A percentile compares a stretch with the other conserved stretches of the same genome.
Conservation (phyloP, 2,113 vertebrate species). For the Chloropsis hardwickii region DNA sequence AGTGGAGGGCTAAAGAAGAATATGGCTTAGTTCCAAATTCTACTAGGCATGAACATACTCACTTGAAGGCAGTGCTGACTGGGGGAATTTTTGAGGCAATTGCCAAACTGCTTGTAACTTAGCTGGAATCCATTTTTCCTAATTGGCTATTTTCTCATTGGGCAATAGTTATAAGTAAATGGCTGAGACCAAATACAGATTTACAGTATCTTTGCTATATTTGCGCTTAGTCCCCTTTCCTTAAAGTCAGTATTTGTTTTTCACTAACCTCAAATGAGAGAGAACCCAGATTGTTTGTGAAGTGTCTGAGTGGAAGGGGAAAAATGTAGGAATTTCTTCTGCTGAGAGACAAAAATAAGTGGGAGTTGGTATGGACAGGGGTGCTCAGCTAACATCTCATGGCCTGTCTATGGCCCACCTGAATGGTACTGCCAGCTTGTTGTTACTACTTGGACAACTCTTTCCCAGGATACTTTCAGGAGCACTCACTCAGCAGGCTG, state of each 20-base stretch:
- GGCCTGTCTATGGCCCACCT: not conserved
- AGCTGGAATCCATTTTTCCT: not conserved
- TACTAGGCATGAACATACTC: not conserved
- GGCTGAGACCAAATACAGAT: not conserved
- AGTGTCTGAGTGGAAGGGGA: not conserved
- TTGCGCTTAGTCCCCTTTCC: not conserved
- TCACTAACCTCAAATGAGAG: not conserved
- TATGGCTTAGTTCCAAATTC: not conserved
- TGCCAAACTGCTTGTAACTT: not conserved
- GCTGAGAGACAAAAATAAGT: not conserved
- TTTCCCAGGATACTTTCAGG: not conserved
- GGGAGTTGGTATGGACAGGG: not conserved
- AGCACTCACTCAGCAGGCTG: not conserved
- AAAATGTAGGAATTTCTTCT: not conserved
- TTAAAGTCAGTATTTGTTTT: not conserved
- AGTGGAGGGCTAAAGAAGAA: not conserved
- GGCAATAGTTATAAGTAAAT: not conserved
- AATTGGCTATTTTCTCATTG: not conserved
- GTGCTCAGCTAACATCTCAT: not conserved
- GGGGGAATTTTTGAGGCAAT: not conserved
- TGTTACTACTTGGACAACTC: not conserved
- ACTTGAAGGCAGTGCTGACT: not conserved
- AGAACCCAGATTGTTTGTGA: not conserved
- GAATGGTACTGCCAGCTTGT: not conserved
- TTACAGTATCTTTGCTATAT: not conserved